Base-by-base conservation (phyloP, 2,113 vertebrate species). In the Tricholaema leucomelas region DNA sequence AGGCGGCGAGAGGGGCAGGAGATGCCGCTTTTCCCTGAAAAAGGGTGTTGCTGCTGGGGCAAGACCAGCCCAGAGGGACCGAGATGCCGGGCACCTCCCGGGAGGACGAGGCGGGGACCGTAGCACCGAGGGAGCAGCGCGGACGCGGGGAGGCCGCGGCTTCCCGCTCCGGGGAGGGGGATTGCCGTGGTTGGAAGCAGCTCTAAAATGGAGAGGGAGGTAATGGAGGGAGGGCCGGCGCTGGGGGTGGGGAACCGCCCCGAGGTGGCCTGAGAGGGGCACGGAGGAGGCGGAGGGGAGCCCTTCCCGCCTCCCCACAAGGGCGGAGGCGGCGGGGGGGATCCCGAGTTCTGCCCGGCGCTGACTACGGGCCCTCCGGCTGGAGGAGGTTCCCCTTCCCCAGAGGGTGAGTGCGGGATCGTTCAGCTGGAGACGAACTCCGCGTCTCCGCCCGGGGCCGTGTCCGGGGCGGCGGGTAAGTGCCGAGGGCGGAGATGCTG, bases 241-340 rank as follows among this genome's bases (percentile, higher is more conserved):
- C 61, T 74, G 75, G 88, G 81, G 81, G 78, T 44, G 56, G 71
- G 75, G 74, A 77, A 40, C 79, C 82, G 83, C 78, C 81, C 85
- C 76, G 81, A 50, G 77, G 81, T 79, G 88, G 88, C 69, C 81
- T 72, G 87, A 92, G 87, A 8, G 36, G 78, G 69, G 77, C 67
- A 74, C 80, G 66, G 75, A 67, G 23, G 55, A 40, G 21, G 67
- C n/a, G 33, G 74, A 31, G 50, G 71, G 36, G 60, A 50, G 21
- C 42, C 71, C 46, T 48, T 48, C 46, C 46, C 30, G 63, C 54
- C 35, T 60, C 55, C 33, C 44, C 65, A 28, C 65, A 27, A 63
- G 58, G 27, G 72, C 40, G 55, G 63, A 27, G 79, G 58, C 23
- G 54, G 33, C 12, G 81, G 61, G 38, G 46, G 70, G 15, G 8